Conservation (phyloP, 2,888 invertebrate genomes). For the Microchrysa polita region DNA sequence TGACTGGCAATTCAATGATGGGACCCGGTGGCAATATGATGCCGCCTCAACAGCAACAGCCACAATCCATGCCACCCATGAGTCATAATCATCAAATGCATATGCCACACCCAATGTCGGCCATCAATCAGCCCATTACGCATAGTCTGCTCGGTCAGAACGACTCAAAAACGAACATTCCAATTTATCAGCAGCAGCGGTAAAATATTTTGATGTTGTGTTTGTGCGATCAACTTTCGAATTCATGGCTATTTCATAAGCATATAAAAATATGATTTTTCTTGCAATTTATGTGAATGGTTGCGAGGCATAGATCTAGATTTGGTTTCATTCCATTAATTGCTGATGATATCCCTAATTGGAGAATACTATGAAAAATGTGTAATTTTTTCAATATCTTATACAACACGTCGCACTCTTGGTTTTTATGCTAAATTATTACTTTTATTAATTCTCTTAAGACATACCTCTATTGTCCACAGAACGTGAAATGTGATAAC, state of each 20-base stretch:
- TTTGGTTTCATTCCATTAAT: no score
- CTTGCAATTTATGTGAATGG: no score
- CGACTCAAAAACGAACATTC: conserved; percentile 63
- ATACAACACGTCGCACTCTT: no score
- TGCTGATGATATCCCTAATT: no score
- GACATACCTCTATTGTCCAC: background rate
- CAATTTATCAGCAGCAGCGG: conserved; percentile 64
- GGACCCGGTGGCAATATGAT: conserved; percentile 23
- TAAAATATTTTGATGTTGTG: conserved; percentile 56
- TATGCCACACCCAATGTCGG: conserved; percentile 47
- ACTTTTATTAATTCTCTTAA: background rate
- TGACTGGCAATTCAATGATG: conserved; percentile 17
- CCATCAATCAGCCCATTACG: conserved; percentile 55
- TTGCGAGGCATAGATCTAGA: no score
- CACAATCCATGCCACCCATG: conserved; percentile 45
- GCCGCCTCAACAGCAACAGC: conserved; percentile 35
- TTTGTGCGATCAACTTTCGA: background rate
- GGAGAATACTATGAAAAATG: no score
- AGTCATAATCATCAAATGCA: conserved; percentile 46
- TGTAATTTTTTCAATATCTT: no score
- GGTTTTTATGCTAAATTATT: no score
- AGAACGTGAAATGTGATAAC: background rate
- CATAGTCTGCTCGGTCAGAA: conserved; percentile 60
- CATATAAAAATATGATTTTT: background rate
- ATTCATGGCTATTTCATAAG: background rate